Evolutionary conservation across 1,140 invertebrate genomes (phyloP), one percentile per base, ranked within the genome.

Genomic region (Riptortus pedestris): DNA sequence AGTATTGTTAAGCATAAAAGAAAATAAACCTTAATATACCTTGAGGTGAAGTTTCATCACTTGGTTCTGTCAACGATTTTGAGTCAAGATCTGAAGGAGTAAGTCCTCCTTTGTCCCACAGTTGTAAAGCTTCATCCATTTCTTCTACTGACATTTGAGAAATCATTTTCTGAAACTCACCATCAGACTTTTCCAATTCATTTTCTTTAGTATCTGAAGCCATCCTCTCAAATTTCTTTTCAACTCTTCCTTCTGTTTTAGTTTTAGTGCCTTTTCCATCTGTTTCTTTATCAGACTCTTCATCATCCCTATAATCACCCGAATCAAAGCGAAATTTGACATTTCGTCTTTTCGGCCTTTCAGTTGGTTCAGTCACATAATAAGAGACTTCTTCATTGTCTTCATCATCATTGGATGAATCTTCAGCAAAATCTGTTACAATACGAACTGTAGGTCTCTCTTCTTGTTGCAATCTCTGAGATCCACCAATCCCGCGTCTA

Each of bases 221-320:
- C 74, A 82, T 76, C 68, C 79, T 73, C 71, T 81, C 79, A 70
- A 82, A 82, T 71, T 79, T 78, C 59, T 77, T 72, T 69, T 81
- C 80, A 48, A 82, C 77, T 64, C 78, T 74, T 68, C 72, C 45
- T 18, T 51, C n/a, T 52, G 55, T 70, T 60, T 67, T 67, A 48
- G 68, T 65, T 24, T 62, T 62, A 27, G 67, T 61, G 47, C 47
- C 28, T 57, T 58, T 61, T 43, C 66, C 62, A 63, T 68, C 55
- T 47, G 33, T 45, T 26, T 47, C 63, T 65, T 66, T 31, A 60
- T 69, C 67, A 16, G 55, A 64, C 47, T 67, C 65, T 65, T 71
- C 66, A 45, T 59, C 58, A 64, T 68, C 69, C 33, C 67, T 66
- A n/a, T 66, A 65, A 43, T 70, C 67, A 20, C 52, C 47, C 29